Percentiles rank a stretch among this genome's conserved stretches.
These are phyloP conservation scores for Hippoglossus hippoglossus DNA, from an alignment of 2,797 vertebrate species.

Conservation along the genomic window DNA sequence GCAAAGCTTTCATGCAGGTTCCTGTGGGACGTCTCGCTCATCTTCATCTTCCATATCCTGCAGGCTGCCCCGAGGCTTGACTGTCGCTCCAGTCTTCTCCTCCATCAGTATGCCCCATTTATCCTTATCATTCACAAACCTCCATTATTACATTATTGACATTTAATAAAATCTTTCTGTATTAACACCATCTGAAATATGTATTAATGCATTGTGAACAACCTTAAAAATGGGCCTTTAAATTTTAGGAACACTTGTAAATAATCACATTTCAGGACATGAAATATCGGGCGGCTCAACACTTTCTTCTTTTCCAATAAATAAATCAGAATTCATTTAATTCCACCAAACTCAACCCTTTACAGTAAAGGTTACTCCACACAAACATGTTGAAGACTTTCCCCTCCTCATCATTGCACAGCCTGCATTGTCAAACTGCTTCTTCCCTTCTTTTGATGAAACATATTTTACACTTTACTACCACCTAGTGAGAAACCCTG, in stretches of 20 bases:
- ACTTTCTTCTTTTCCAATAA: no score
- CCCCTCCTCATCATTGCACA: no score
- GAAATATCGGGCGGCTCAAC: no score
- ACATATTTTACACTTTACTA: no score
- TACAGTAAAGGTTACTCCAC: no score
- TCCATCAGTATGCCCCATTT: conserved; percentile 18
- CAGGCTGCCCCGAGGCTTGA: conserved; percentile 20
- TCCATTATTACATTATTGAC: neutral
- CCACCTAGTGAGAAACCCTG: no score
- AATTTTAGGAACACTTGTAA: neutral
- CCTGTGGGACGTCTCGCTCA: neutral
- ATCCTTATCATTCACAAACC: conserved; percentile 1
- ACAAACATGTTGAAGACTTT: neutral
- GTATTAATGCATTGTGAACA: no score
- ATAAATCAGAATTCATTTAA: neutral
- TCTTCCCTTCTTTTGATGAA: no score
- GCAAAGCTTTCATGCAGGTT: neutral
- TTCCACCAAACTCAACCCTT: neutral
- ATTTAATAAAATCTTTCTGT: neutral
- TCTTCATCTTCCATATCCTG: conserved; percentile 34
- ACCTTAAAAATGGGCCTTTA: neutral
- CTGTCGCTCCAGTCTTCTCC: neutral
- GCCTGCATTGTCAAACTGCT: no score
- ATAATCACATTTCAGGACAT: neutral
- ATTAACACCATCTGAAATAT: no score